Percentiles rank a stretch among this genome's conserved stretches.
phyloP scores from a whole-genome alignment of 2,888 invertebrate species.

The Folsomia manolachei region DNA sequence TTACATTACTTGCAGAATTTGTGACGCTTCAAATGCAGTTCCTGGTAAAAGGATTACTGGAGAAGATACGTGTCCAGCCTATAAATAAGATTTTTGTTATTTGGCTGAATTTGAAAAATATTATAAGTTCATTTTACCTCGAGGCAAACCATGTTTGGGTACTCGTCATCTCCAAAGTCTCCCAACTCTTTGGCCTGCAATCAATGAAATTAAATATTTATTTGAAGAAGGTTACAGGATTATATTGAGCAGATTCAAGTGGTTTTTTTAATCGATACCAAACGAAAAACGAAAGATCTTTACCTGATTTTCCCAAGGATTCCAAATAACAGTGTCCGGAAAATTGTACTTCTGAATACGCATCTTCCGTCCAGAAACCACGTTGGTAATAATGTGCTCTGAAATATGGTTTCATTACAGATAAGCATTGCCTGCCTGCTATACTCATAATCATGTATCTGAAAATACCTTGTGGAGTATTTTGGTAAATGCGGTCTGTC shows the following conservation, averaged over 20 bases:
- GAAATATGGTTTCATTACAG: too few relatives aligned
- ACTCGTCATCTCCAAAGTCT: conserved; percentile 96
- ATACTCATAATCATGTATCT: neutral
- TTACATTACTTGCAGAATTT: conserved; percentile 73
- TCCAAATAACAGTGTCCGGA: conserved; percentile 86
- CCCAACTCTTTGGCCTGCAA: conserved; percentile 80
- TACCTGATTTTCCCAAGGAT: conserved; percentile 83
- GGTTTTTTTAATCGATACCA: too few relatives aligned
- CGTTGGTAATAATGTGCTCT: conserved; percentile 88
- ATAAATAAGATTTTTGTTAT: neutral
- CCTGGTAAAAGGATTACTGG: conserved; percentile 84
- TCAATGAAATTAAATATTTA: neutral
- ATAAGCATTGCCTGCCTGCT: too few relatives aligned
- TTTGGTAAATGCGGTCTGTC: conserved; percentile 91
- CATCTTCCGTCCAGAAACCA: conserved; percentile 87
- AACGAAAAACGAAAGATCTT: neutral
- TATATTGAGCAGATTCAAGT: too few relatives aligned
- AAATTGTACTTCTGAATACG: conserved; percentile 90
- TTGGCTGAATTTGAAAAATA: too few relatives aligned
- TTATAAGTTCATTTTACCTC: conserved; percentile 71
- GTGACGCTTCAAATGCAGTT: conserved; percentile 87
- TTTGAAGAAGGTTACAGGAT: too few relatives aligned
- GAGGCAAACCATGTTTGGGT: conserved; percentile 93
- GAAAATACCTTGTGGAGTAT: conserved; percentile 70
- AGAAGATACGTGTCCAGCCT: conserved; percentile 58